These are phyloP conservation scores for Nephrotoma appendiculata DNA, from an alignment of 2,888 invertebrate genomes.

Conservation along the genomic window DNA sequence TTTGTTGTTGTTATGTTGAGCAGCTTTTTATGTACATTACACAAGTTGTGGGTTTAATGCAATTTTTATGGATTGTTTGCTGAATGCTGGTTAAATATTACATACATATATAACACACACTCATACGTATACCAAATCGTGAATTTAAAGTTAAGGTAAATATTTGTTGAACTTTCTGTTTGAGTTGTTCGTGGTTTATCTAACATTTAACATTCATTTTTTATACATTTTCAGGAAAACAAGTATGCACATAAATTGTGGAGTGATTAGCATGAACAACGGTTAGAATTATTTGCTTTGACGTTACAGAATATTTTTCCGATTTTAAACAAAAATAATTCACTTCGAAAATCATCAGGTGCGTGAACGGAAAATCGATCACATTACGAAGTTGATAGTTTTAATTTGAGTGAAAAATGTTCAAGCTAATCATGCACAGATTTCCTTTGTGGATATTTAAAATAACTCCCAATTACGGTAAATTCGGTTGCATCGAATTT, in stretches of 20 bases:
- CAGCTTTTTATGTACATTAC: not conserved
- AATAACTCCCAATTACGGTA: too few species aligned
- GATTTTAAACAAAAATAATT: too few species aligned
- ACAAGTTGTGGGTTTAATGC: not conserved
- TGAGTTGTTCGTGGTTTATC: not conserved
- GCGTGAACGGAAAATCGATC: too few species aligned
- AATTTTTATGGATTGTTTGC: not conserved
- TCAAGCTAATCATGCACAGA: too few species aligned
- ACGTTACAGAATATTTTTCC: too few species aligned
- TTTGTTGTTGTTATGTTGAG: not conserved
- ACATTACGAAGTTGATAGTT: too few species aligned
- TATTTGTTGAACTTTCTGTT: not conserved
- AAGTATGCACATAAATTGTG: not conserved
- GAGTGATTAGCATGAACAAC: not conserved
- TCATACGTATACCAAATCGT: not conserved
- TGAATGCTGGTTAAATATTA: not conserved
- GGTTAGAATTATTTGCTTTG: not conserved
- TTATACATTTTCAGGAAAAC: not conserved
- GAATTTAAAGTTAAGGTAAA: not conserved
- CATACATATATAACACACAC: not conserved
- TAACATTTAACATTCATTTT: not conserved
- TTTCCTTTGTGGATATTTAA: too few species aligned
- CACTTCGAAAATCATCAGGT: too few species aligned
- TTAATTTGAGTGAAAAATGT: too few species aligned
- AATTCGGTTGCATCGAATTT: too few species aligned